Conservation (phyloP, 2,888 invertebrate species). For the Melieria crassipennis region DNA sequence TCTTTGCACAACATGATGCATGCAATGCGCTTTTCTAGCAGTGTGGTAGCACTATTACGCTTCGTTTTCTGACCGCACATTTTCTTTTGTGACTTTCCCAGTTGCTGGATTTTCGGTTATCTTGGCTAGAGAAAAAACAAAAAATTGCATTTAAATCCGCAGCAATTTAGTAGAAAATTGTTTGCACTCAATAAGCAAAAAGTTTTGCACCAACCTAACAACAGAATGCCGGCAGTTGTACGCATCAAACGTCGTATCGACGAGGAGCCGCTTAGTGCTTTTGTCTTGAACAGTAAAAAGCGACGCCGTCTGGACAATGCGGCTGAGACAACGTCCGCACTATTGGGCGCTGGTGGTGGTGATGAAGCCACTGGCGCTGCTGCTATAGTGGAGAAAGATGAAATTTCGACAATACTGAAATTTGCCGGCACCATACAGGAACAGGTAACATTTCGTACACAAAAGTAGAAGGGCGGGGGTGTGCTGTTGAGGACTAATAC, state of each 20-base stretch:
- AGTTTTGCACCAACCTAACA: background rate
- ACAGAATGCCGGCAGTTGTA: slow-evolving; percentile 69
- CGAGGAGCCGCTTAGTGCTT: slow-evolving; percentile 76
- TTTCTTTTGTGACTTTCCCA: slow-evolving; percentile 23
- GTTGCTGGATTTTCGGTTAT: slow-evolving; percentile 2
- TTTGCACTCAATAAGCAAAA: no score
- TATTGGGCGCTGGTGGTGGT: background rate
- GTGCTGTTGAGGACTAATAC: background rate
- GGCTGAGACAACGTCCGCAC: slow-evolving; percentile 34
- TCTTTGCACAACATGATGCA: no score
- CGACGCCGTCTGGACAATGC: slow-evolving; percentile 68
- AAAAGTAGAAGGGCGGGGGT: no score
- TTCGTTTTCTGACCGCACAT: slow-evolving; percentile 1
- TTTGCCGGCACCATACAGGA: slow-evolving; percentile 78
- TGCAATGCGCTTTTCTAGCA: no score
- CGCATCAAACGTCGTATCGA: slow-evolving; percentile 78
- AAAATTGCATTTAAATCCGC: background rate
- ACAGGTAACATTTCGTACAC: slow-evolving; percentile 67
- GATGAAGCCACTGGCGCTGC: slow-evolving; percentile 7
- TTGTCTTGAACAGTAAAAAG: slow-evolving; percentile 78
- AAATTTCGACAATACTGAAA: slow-evolving; percentile 73
- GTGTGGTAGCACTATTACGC: no score
- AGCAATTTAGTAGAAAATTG: no score
- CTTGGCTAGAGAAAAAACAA: background rate
- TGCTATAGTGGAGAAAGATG: slow-evolving; percentile 54